These are phyloP conservation scores for Alcis repandata DNA, from an alignment of 2,888 invertebrate species.

Conservation along the genomic window DNA sequence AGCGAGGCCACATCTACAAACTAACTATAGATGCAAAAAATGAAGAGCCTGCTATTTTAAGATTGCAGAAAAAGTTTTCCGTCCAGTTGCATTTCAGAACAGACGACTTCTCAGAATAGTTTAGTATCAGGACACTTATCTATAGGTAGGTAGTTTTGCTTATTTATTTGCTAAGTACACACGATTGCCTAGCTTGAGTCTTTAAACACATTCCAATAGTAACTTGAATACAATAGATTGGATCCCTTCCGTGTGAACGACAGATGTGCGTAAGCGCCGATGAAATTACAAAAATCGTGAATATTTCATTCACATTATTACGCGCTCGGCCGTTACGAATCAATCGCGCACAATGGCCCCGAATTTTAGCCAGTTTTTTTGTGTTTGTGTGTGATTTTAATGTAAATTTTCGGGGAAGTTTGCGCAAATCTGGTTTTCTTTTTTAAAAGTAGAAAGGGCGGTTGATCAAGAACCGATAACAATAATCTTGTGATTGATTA, in stretches of 20 bases:
- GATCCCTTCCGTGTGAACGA: conserved; percentile 80
- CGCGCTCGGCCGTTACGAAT: conserved; percentile 85
- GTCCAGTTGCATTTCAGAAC: conserved; percentile 3
- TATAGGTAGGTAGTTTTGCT: neutral
- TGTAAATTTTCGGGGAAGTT: conserved; percentile 82
- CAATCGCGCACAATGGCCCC: conserved; percentile 82
- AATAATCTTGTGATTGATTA: conserved; percentile 86
- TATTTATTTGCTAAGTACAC: conserved; percentile 14
- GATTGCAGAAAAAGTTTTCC: conserved; percentile 35
- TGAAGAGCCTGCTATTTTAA: conserved; percentile 41
- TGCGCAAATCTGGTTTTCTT: conserved; percentile 75
- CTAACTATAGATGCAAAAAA: conserved; percentile 46
- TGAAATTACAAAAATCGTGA: conserved; percentile 83
- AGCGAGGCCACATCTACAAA: conserved; percentile 59
- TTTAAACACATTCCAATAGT: conserved; percentile 47
- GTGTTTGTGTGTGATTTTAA: conserved; percentile 80
- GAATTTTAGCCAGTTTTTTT: conserved; percentile 80
- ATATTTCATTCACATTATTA: conserved; percentile 84
- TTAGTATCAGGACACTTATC: neutral
- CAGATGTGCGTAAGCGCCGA: conserved; percentile 79
- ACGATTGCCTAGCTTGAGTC: conserved; percentile 27
- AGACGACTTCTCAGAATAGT: neutral
- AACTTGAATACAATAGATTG: conserved; percentile 61
- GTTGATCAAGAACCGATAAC: conserved; percentile 78
- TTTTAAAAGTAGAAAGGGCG: conserved; percentile 71